Conservation (phyloP, 2,113 vertebrate genomes). For the Bagarius yarrelli region DNA sequence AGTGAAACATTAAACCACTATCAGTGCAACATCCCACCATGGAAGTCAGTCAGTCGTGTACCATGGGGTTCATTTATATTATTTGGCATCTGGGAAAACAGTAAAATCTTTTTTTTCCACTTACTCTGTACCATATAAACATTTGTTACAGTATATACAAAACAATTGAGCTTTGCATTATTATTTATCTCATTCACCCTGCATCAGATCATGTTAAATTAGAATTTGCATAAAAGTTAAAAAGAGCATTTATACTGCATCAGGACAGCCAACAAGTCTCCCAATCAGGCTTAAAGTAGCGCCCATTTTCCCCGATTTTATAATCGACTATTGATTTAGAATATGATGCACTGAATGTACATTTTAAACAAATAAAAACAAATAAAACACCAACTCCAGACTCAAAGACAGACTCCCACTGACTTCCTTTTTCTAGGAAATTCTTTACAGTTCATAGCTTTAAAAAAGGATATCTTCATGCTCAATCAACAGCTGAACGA, state of each 20-base stretch:
- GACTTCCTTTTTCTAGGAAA: neutral
- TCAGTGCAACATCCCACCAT: conserved; percentile 27
- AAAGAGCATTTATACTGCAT: conserved; percentile 5
- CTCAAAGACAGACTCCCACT: neutral
- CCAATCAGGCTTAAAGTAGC: neutral
- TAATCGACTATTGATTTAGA: neutral
- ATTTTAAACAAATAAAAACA: neutral
- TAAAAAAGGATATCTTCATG: conserved; percentile 97
- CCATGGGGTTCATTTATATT: neutral
- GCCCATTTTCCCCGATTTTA: conserved; percentile 12
- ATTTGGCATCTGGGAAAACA: conserved; percentile 17
- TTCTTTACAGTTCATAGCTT: conserved; percentile 49
- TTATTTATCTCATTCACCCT: neutral
- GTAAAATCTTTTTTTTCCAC: neutral
- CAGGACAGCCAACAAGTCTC: neutral
- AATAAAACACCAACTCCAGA: neutral
- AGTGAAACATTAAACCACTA: conserved; percentile 6
- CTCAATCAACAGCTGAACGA: conserved; percentile 94
- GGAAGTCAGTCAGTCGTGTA: conserved; percentile 13
- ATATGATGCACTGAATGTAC: neutral
- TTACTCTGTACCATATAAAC: conserved; percentile 19
- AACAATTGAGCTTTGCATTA: too few species aligned
- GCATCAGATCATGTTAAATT: conserved; percentile 19
- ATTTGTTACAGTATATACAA: neutral
- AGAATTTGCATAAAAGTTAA: neutral